Conservation (phyloP, 1,140 invertebrate species). For the Magallana ariakensis region DNA sequence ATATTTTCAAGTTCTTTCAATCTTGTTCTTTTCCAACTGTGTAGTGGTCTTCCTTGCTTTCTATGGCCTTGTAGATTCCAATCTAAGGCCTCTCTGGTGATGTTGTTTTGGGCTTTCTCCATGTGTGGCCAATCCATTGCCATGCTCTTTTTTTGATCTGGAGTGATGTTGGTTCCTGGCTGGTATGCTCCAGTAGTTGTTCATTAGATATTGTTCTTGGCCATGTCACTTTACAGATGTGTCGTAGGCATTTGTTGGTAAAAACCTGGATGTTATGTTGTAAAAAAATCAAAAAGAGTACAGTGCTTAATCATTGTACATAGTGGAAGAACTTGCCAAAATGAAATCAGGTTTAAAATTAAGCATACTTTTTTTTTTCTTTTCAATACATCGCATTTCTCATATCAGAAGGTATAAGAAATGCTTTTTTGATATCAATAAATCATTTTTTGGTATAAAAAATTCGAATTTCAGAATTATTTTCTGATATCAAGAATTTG, state of each 20-base stretch:
- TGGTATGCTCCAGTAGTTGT: not conserved
- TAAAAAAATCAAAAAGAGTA: too few species aligned
- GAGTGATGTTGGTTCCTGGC: not conserved
- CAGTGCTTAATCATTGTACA: too few species aligned
- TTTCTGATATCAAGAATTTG: too few species aligned
- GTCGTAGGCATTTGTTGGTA: not conserved
- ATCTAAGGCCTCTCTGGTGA: not conserved
- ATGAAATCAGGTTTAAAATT: too few species aligned
- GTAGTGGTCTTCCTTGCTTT: not conserved
- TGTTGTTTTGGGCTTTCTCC: too few species aligned
- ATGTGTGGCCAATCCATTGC: not conserved
- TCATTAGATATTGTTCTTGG: not conserved
- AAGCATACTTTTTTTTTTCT: too few species aligned
- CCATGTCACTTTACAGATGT: not conserved
- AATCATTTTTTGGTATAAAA: too few species aligned
- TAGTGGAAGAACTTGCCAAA: too few species aligned
- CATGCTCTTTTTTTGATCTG: not conserved
- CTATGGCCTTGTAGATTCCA: not conserved
- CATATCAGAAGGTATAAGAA: too few species aligned
- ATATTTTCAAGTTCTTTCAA: slow-evolving; percentile 7
- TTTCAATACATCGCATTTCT: too few species aligned
- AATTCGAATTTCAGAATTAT: too few species aligned
- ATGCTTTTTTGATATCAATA: too few species aligned
- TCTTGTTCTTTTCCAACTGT: not conserved
- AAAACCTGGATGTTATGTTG: not conserved